phyloP scores from a whole-genome alignment of 1,140 invertebrate species.

The fruit fly (Drosophila melanogaster) region Release_6_plus_ISO1_MT NT_037436.4:22310501-22311000 shows the following conservation, averaged over 20 bases:
- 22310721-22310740: neutral
- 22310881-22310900: constrained; percentile 40
- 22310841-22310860: no score
- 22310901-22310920: constrained; percentile 22
- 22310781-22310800: no score
- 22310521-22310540: constrained; percentile 58
- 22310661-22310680: neutral
- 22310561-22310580: neutral
- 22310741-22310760: no score
- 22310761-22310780: no score
- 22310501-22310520: constrained; percentile 45
- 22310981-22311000: neutral
- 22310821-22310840: no score
- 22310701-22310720: neutral
- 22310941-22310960: neutral
- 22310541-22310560: constrained; percentile 15
- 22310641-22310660: neutral
- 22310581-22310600: neutral
- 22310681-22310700: no score
- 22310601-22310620: no score
- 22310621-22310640: neutral
- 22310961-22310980: constrained; percentile 16
- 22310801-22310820: no score
- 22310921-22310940: constrained; percentile 12
- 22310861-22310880: neutral